A percentile compares a stretch with the other conserved stretches of the same genome.
phyloP scores from a whole-genome alignment of 2,888 invertebrate genomes.

The Bombyx huttoni region DNA sequence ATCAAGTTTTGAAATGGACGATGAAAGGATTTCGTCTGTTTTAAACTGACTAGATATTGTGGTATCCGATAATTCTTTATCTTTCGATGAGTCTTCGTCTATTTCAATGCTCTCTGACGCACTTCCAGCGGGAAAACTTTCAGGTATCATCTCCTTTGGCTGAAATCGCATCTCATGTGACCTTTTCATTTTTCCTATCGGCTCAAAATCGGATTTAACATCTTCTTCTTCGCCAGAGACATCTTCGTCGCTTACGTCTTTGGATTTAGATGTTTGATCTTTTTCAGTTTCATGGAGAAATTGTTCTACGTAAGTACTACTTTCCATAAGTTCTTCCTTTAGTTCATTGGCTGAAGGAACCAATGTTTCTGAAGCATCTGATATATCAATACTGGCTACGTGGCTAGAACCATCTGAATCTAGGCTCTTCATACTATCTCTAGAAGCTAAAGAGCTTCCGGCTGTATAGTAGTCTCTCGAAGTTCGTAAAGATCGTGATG shows the following conservation, averaged over 20 bases:
- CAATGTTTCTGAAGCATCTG: slow-evolving; percentile 93
- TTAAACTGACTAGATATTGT: slow-evolving; percentile 61
- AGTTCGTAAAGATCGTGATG: slow-evolving; percentile 79
- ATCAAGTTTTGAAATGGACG: slow-evolving; percentile 59
- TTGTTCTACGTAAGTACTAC: slow-evolving; percentile 72
- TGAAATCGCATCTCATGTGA: slow-evolving; percentile 93
- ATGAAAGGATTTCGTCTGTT: slow-evolving; percentile 54
- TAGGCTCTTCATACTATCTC: slow-evolving; percentile 91
- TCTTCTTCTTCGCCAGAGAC: slow-evolving; percentile 73
- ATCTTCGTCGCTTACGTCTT: slow-evolving; percentile 65
- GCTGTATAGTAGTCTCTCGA: slow-evolving; percentile 91
- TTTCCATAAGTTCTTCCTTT: slow-evolving; percentile 80
- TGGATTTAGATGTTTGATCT: slow-evolving; percentile 36
- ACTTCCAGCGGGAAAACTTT: slow-evolving; percentile 53
- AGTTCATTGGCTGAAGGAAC: slow-evolving; percentile 91
- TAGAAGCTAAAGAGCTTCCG: slow-evolving; percentile 87
- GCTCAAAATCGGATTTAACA: slow-evolving; percentile 61
- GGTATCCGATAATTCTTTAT: slow-evolving; percentile 53
- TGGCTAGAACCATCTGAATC: slow-evolving; percentile 93
- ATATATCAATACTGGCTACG: slow-evolving; percentile 89
- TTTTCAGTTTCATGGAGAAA: slow-evolving; percentile 58
- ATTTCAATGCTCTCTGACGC: slow-evolving; percentile 53
- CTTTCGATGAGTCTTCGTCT: slow-evolving; percentile 54
- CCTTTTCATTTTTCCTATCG: slow-evolving; percentile 85
- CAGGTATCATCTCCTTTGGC: slow-evolving; percentile 71